A percentile compares a stretch with the other conserved stretches of the same genome.
Conservation (phyloP, 2,888 invertebrate species). For the Ariolimax columbianus region DNA sequence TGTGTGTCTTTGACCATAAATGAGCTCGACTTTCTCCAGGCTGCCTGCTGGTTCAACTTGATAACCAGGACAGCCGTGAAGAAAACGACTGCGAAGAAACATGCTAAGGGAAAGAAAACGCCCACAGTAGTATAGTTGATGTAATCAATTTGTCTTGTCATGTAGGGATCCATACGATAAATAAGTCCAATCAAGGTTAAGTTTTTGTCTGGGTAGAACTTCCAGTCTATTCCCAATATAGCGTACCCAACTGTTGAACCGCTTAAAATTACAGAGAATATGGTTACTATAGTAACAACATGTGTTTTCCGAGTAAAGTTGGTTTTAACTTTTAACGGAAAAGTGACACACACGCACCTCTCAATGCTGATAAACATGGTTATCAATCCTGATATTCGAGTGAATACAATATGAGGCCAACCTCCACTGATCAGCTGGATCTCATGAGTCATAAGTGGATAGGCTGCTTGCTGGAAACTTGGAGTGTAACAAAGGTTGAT, state of each 20-base stretch:
- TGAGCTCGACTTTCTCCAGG: neutral
- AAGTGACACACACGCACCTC: constrained; percentile 26
- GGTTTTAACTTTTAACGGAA: constrained; percentile 16
- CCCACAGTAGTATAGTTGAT: neutral
- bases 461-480: neutral
- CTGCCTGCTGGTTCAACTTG: constrained; percentile 4
- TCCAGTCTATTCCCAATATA: neutral
- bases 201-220: constrained; percentile 7
- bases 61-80: neutral
- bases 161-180: neutral
- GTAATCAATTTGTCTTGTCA: neutral
- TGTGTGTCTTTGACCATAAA: too few species aligned
- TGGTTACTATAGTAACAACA: neutral
- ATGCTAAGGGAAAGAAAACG: constrained; percentile 14
- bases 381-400: constrained; percentile 11
- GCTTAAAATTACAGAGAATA: neutral
- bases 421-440: neutral
- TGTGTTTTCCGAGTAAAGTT: neutral
- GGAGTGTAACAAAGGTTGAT: constrained; percentile 3
- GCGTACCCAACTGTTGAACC: neutral
- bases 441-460: constrained; percentile 2
- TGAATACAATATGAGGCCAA: constrained; percentile 3
- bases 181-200: constrained; percentile 4
- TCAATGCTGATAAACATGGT: constrained; percentile 29
- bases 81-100: neutral